These are phyloP conservation scores for Mohoua ochrocephala DNA, from an alignment of 2,113 vertebrate species.

Conservation along the genomic window DNA sequence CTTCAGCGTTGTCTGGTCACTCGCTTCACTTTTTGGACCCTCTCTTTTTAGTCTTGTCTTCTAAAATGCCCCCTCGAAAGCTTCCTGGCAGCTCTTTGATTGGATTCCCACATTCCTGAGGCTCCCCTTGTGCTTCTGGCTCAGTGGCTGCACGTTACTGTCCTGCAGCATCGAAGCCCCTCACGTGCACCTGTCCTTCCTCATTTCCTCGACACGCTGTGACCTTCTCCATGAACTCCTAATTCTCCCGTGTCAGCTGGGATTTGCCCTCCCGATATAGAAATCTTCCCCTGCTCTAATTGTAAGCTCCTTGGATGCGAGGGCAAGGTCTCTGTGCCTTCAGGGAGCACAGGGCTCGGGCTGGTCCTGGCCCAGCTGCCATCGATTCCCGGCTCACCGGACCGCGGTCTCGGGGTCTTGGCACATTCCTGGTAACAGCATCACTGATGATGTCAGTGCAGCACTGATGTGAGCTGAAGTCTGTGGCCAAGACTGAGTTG, in stretches of 20 bases:
- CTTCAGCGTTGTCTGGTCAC: rapidly evolving
- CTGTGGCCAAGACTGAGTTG: neutral
- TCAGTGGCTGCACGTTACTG: neutral
- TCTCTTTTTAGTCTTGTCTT: neutral
- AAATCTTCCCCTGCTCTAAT: neutral
- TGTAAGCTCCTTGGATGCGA: constrained; percentile 44
- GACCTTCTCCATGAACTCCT: neutral
- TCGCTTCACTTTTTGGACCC: neutral
- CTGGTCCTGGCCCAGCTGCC: neutral
- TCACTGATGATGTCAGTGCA: neutral
- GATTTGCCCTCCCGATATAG: constrained; percentile 51
- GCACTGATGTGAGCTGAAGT: neutral
- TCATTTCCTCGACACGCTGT: neutral
- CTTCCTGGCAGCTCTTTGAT: neutral
- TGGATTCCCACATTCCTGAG: neutral
- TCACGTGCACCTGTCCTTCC: neutral
- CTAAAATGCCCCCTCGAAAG: neutral
- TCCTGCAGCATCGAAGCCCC: neutral
- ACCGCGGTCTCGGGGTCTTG: neutral
- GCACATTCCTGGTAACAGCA: neutral
- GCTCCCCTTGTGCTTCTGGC: neutral
- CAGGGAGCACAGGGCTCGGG: neutral
- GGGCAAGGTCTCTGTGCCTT: neutral
- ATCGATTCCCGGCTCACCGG: rapidly evolving
- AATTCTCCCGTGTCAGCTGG: constrained; percentile 27